Base-by-base conservation (phyloP, 2,797 vertebrate species). In the Orientallactaga sibirica region DNA sequence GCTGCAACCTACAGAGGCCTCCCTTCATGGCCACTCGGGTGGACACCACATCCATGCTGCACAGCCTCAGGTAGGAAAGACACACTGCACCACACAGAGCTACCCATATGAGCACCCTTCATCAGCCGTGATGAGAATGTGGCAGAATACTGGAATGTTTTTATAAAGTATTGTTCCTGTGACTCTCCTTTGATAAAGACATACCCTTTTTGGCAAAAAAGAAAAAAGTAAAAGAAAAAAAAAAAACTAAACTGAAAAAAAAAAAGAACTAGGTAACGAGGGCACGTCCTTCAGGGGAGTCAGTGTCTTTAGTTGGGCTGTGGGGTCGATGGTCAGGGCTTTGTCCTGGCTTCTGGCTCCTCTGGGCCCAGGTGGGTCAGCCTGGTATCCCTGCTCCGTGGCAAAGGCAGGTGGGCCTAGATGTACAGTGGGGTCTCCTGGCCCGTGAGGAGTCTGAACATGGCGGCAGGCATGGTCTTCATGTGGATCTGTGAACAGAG, bases 381-480 rank as follows among this genome's bases (percentile, higher is more conserved):
- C 86, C 86, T 52, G 27, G 87, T 0, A 6, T 93, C 76, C 81
- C 83, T 14, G 29, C 74, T 88, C 66, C 79, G 2, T 15, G 88
- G 48, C 5, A 75, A 27, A 64, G 95, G 93, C 92, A 48, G 88
- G 29, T 73, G 81, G 37, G 88, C 98, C 98, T 98, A 99, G 98
- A 99, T 99, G 98, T 99, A 99, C 93, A 99, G 98, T 0, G 99
- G 99, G 0, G 99, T 99, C 98, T 99, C 99, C 97, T 99, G 99
- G 87, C 99, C 99, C 0, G 99, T 99, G 71, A 99, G 99, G 68
- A 99, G 99, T 98, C 99, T 98, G 98, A 99, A 99, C 99, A 99
- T 99, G 96, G 99, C 99, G 0, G 99, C 99, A 24, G 99, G 99
- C 99, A 99, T 99, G 0, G 99, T 99, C 98, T 99, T 99, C 99